A percentile compares a stretch with the other conserved stretches of the same genome.
Conservation (phyloP, 1,140 invertebrate species). For the Leucophenga varia region DNA sequence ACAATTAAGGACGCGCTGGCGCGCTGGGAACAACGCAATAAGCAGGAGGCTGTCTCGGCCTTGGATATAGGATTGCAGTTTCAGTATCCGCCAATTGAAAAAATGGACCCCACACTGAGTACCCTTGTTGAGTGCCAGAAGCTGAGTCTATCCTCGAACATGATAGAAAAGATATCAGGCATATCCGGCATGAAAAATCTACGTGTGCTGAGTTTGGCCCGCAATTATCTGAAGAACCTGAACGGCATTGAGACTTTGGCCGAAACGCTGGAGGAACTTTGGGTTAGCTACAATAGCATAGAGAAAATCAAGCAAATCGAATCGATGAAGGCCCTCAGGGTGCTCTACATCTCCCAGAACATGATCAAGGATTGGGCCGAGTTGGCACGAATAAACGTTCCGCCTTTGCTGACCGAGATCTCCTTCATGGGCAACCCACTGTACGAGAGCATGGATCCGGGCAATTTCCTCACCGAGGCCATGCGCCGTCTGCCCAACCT, state of each 20-base stretch:
- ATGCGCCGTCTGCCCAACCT: slow-evolving; percentile 73
- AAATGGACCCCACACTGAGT: slow-evolving; percentile 74
- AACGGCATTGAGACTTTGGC: slow-evolving; percentile 79
- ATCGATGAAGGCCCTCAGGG: slow-evolving; percentile 76
- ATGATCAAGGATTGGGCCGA: slow-evolving; percentile 86
- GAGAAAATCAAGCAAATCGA: slow-evolving; percentile 90
- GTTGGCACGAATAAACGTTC: slow-evolving; percentile 68
- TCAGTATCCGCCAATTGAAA: slow-evolving; percentile 80
- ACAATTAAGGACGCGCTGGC: slow-evolving; percentile 78
- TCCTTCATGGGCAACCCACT: slow-evolving; percentile 83
- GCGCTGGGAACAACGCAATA: slow-evolving; percentile 78
- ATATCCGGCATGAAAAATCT: slow-evolving; percentile 79
- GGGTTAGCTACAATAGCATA: slow-evolving; percentile 93
- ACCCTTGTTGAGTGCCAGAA: slow-evolving; percentile 71
- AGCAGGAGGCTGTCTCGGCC: slow-evolving; percentile 65
- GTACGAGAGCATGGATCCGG: slow-evolving; percentile 72
- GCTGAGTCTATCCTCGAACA: slow-evolving; percentile 86
- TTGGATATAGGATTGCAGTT: slow-evolving; percentile 76
- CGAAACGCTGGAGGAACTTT: slow-evolving; percentile 86
- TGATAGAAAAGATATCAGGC: slow-evolving; percentile 85
- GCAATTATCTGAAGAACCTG: slow-evolving; percentile 91
- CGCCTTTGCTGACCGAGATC: slow-evolving; percentile 67
- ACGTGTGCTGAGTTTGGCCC: slow-evolving; percentile 79
- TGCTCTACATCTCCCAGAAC: slow-evolving; percentile 88
- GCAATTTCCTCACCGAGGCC: slow-evolving; percentile 72